Conservation (phyloP, 1,140 invertebrate genomes). For the Bombus affinis region DNA sequence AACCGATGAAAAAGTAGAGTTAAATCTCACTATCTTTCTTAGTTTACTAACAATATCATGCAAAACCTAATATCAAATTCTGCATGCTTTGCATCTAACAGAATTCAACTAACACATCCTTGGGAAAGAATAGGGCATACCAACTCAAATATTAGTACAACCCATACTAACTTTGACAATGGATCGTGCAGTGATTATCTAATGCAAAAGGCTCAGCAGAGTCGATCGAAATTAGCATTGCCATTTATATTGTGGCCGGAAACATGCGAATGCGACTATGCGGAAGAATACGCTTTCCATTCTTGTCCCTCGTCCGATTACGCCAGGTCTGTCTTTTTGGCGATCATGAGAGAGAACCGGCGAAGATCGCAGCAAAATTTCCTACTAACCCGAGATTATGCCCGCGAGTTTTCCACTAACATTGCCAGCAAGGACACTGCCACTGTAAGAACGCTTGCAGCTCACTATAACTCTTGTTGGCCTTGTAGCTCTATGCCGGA, state of each 20-base stretch:
- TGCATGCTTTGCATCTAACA: slow-evolving; percentile 77
- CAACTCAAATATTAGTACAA: slow-evolving; percentile 54
- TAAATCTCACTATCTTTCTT: slow-evolving; percentile 13
- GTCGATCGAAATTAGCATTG: slow-evolving; percentile 67
- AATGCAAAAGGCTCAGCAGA: slow-evolving; percentile 64
- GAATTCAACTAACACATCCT: slow-evolving; percentile 75
- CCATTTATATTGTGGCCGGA: slow-evolving; percentile 53
- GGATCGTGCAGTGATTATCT: slow-evolving; percentile 67
- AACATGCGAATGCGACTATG: slow-evolving; percentile 54
- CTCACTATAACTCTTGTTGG: slow-evolving; percentile 79
- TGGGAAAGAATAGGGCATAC: slow-evolving; percentile 67
- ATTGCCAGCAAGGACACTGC: slow-evolving; percentile 59
- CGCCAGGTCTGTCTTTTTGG: slow-evolving; percentile 52
- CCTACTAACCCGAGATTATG: slow-evolving; percentile 65
- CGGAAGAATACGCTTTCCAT: slow-evolving; percentile 44
- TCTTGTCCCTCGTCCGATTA: slow-evolving; percentile 47
- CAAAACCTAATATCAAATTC: slow-evolving; percentile 74
- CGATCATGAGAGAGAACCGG: slow-evolving; percentile 63
- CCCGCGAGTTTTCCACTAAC: slow-evolving; percentile 62
- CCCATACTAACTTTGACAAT: slow-evolving; percentile 54
- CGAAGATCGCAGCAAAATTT: slow-evolving; percentile 71
- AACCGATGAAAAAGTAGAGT: slow-evolving; percentile 9
- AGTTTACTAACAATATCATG: slow-evolving; percentile 69
- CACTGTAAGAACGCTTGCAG: slow-evolving; percentile 41
- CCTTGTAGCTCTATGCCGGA: slow-evolving; percentile 80